Evolutionary conservation across 1,140 invertebrate genomes (phyloP).

Genomic region (Maconellicoccus hirsutus): DNA sequence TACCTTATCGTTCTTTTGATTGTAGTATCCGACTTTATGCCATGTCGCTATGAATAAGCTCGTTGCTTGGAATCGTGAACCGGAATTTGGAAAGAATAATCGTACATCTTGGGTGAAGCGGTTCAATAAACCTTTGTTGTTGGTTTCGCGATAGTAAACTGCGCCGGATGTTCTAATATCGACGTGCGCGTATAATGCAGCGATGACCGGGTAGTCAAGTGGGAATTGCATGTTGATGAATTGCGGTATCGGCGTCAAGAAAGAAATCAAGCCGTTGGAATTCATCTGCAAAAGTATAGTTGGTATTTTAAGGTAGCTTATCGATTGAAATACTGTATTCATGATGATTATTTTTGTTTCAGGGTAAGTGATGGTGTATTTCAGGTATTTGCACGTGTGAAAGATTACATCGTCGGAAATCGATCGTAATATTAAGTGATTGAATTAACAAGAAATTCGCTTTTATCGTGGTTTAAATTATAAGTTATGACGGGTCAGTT

Average conservation of each 20-base stretch:
- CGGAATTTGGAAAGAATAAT: conserved; percentile 50
- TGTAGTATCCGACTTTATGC: conserved; percentile 56
- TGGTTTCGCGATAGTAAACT: conserved; percentile 68
- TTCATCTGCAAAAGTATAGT: conserved; percentile 56
- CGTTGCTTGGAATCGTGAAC: conserved; percentile 50
- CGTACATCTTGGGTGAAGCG: conserved; percentile 54
- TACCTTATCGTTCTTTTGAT: conserved; percentile 45
- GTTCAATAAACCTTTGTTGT: conserved; percentile 46
- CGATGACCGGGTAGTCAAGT: conserved; percentile 76
- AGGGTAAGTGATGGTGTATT: too few species aligned
- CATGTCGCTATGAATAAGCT: conserved; percentile 62
- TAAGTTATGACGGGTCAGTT: too few species aligned
- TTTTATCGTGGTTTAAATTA: too few species aligned
- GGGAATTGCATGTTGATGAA: conserved; percentile 84
- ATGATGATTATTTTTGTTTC: too few species aligned
- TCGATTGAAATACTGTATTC: too few species aligned
- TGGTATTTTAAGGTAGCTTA: too few species aligned
- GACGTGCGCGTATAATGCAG: conserved; percentile 82
- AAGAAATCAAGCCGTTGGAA: conserved; percentile 81
- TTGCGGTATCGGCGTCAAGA: conserved; percentile 67
- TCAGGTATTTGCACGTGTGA: too few species aligned
- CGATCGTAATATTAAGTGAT: too few species aligned
- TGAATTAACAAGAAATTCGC: too few species aligned
- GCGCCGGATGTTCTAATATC: conserved; percentile 62
- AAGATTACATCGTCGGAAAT: too few species aligned